Percentiles rank a stretch among this genome's conserved stretches.
Evolutionary conservation across 2,797 vertebrate genomes (phyloP).

Genomic region (Craterocephalus amniculus): DNA sequence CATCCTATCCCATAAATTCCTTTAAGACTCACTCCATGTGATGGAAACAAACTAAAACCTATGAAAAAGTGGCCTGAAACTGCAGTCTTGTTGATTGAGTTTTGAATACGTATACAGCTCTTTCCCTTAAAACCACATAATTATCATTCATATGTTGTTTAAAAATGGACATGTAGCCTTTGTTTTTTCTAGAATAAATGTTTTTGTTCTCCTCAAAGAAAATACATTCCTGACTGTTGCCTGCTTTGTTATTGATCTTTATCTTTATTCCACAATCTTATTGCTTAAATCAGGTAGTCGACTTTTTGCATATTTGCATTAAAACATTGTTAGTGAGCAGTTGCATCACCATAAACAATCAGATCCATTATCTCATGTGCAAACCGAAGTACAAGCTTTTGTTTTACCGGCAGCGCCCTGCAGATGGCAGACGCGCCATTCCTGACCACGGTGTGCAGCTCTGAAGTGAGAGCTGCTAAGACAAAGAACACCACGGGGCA

Average conservation of each 20-base stretch:
- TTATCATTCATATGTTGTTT: not conserved
- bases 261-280: not conserved
- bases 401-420: conserved; percentile 53
- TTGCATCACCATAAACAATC: conserved; percentile 8
- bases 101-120: not conserved
- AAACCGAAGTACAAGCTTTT: not conserved
- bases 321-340: not conserved
- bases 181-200: not conserved
- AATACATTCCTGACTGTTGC: not conserved
- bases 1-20: conserved; percentile 9
- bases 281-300: not conserved
- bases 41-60: not conserved
- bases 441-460: conserved; percentile 55
- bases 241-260: not conserved
- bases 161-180: not conserved
- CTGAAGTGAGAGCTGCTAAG: conserved; percentile 61
- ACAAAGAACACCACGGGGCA: conserved; percentile 78
- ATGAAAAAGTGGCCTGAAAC: not conserved
- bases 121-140: not conserved
- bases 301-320: not conserved
- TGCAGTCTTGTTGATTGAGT: not conserved
- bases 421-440: conserved; percentile 85
- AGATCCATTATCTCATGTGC: conserved; percentile 3
- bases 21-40: not conserved
- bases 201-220: not conserved